A percentile compares a stretch with the other conserved stretches of the same genome.
Conservation (phyloP, 2,797 vertebrate species). For the Podargus strigoides region DNA sequence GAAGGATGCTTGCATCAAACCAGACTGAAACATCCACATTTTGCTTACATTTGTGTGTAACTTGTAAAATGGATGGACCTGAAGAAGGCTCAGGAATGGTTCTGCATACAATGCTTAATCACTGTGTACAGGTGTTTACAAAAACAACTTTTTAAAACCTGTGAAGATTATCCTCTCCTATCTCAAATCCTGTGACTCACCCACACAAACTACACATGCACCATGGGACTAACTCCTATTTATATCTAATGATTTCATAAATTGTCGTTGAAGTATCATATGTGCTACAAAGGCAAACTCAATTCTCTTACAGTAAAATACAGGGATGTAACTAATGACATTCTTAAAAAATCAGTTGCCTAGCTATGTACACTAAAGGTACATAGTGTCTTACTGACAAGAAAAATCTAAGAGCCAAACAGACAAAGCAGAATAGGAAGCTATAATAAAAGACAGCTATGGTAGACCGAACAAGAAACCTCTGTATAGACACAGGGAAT, state of each 20-base stretch:
- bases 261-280: too few species aligned
- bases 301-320: not conserved
- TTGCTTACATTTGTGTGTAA: not conserved
- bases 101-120: not conserved
- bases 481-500: not conserved
- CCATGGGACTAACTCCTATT: not conserved
- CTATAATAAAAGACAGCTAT: not conserved
- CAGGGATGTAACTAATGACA: not conserved
- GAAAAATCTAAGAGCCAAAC: not conserved
- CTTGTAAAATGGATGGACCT: not conserved
- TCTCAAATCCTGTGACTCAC: not conserved
- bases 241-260: too few species aligned
- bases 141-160: not conserved
- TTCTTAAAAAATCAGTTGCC: not conserved
- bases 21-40: not conserved
- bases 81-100: not conserved
- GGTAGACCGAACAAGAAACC: not conserved
- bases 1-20: not conserved
- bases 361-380: not conserved
- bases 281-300: not conserved
- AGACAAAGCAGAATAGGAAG: not conserved
- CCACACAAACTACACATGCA: fast-evolving
- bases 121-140: not conserved
- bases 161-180: not conserved
- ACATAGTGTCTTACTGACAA: not conserved